A percentile compares a stretch with the other conserved stretches of the same genome.
Evolutionary conservation across 1,140 invertebrate genomes (phyloP).

Genomic region (Diuraphis noxia): DNA sequence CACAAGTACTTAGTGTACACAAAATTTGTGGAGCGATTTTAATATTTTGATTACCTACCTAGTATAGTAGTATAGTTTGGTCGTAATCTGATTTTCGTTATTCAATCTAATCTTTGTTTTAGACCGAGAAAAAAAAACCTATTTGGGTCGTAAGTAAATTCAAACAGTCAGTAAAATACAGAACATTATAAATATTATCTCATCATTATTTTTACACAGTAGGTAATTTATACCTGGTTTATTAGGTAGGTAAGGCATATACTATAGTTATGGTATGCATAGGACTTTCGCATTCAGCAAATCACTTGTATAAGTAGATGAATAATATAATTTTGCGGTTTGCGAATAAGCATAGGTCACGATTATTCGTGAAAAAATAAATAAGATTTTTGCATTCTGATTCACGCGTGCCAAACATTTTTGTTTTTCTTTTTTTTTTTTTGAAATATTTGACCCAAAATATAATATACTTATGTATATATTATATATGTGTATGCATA

Average conservation of each 20-base stretch:
- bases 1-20: background rate
- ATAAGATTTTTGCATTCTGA: background rate
- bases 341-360: conserved; percentile 3
- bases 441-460: conserved; percentile 22
- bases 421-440: background rate
- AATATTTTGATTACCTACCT: background rate
- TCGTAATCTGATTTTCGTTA: background rate
- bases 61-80: too few species aligned
- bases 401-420: background rate
- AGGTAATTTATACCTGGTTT: background rate
- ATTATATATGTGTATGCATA: too few species aligned
- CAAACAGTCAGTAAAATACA: background rate
- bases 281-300: background rate
- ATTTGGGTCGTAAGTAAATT: background rate
- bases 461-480: too few species aligned
- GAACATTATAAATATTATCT: background rate
- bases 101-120: background rate
- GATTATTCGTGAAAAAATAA: conserved; percentile 29
- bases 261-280: background rate
- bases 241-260: background rate
- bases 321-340: background rate
- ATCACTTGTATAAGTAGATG: background rate
- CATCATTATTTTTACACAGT: background rate
- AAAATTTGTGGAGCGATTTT: background rate
- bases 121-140: background rate